Percentiles rank a stretch among this genome's conserved stretches.
phyloP scores from a whole-genome alignment of 1,140 invertebrate species.

The Panagrolaimus sp. region DNA sequence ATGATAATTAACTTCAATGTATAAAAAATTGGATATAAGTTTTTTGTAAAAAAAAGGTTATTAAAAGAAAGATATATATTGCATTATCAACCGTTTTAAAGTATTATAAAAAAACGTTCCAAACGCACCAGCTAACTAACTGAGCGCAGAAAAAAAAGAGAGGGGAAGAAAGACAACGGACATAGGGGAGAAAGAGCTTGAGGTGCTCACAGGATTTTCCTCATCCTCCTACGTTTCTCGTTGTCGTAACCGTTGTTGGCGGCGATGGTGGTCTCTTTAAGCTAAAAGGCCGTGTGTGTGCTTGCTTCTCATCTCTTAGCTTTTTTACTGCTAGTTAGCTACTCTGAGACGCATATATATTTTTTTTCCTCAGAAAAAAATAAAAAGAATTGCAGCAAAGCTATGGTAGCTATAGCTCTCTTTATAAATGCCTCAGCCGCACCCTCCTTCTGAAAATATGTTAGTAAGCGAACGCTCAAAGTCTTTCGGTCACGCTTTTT shows the following conservation, averaged over 20 bases:
- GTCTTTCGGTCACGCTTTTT: no score
- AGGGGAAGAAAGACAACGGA: no score
- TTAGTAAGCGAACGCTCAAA: no score
- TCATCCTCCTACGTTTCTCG: constrained; percentile 8
- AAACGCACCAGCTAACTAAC: no score
- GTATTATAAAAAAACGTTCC: no score
- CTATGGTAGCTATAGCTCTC: constrained; percentile 10
- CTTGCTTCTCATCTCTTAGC: constrained; percentile 1
- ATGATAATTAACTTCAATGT: no score
- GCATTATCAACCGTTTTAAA: no score
- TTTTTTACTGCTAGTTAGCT: constrained; percentile 1
- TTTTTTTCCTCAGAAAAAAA: no score
- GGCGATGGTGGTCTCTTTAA: constrained; percentile 5
- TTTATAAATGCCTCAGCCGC: background rate
- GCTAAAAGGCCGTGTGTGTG: constrained; percentile 1
- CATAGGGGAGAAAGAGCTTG: background rate
- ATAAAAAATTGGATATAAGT: no score
- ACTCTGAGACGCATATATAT: constrained; percentile 3
- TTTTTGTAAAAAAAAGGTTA: no score
- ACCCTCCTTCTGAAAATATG: background rate
- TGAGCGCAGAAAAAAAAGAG: no score
- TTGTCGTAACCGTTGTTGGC: background rate
- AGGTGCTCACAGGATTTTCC: constrained; percentile 8
- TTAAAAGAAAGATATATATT: no score
- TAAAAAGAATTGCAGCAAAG: background rate